A percentile compares a stretch with the other conserved stretches of the same genome.
Evolutionary conservation across 1,140 invertebrate genomes (phyloP).

Genomic region (Drosophila guanche): DNA sequence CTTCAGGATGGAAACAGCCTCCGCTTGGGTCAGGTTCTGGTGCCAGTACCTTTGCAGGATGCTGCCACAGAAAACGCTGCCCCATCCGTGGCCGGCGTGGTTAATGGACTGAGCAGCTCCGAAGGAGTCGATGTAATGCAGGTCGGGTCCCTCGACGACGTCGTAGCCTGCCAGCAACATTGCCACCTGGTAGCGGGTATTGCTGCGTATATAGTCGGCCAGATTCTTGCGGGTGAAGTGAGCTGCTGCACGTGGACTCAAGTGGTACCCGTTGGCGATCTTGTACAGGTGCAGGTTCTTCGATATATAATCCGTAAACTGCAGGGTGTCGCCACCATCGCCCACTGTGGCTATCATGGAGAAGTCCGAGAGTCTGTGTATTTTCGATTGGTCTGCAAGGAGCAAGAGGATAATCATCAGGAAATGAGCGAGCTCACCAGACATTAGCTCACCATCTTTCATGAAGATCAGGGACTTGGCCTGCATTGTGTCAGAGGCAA

Average conservation of each 20-base stretch:
- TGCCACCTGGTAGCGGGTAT: conserved; percentile 86
- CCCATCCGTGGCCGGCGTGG: conserved; percentile 97
- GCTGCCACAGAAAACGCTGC: conserved; percentile 94
- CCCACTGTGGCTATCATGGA: conserved; percentile 96
- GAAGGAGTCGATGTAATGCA: conserved; percentile 96
- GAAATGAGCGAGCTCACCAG: too few relatives aligned
- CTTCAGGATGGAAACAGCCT: conserved; percentile 93
- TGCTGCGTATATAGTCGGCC: conserved; percentile 95
- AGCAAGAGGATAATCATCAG: too few relatives aligned
- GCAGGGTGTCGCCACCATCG: conserved; percentile 97
- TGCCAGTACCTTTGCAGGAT: conserved; percentile 96
- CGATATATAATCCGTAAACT: conserved; percentile 99
- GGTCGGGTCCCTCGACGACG: conserved; percentile 87
- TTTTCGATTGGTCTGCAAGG: conserved; percentile 95
- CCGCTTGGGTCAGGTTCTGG: conserved; percentile 89
- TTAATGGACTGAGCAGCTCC: conserved; percentile 92
- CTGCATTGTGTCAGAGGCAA: conserved; percentile 95
- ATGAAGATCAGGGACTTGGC: conserved; percentile 95
- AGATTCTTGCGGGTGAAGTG: conserved; percentile 96
- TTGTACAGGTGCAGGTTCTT: conserved; percentile 99
- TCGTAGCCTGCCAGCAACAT: conserved; percentile 86
- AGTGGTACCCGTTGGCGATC: conserved; percentile 98
- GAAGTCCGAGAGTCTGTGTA: conserved; percentile 94
- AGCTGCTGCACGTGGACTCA: conserved; percentile 95
- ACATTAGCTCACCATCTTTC: conserved; percentile 90